Base-by-base conservation (phyloP, 2,888 invertebrate genomes). In the Nymphalis c-album region DNA sequence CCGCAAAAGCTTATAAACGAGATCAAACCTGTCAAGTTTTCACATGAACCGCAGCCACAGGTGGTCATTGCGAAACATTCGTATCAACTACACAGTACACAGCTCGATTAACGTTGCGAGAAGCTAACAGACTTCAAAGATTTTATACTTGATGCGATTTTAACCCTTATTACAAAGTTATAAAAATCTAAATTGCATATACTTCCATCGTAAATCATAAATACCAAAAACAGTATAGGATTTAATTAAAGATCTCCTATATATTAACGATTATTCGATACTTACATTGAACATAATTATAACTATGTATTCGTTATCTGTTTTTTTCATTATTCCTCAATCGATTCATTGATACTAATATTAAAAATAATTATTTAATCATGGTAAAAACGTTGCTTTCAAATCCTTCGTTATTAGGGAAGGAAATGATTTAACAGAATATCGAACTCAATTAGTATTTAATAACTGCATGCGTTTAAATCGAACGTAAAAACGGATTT, bases 41-140 rank as follows among this genome's bases (percentile, higher is more conserved):
- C 67, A 67, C 64, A 64, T 61, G 64, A 20, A 40, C 57, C 57
- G 40, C 57, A 64, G 58, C 46, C 58, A 45, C 64, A 62, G 64
- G 64, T 68, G 63, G 64, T 20, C 46, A 64, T 62, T 68, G 64
- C 68, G 46, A 64, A 64, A 68, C 58, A 48, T 40, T 55, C 57
- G 40, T 60, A 64, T 68, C 55, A 45, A 60, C 10, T 60, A 59
- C 57, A 47, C 20, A 60, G 16, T 60, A 59, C 57, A 47, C 20
- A 46, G 40, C 47, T 22, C 47, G 22, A 48, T 60, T 35, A 60
- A 48, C 57, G 40, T 22, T 48, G n/a, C 35, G 22, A 60, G 60
- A 65, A 47, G 31, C 55, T 57, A 60, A 60, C 47, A 61, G 46
- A 61, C 47, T 20, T 47, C 2, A 46, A 0, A 53, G 26, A 31